Evolutionary conservation across 2,797 vertebrate genomes (phyloP).

Genomic region (Perodicticus potto): DNA sequence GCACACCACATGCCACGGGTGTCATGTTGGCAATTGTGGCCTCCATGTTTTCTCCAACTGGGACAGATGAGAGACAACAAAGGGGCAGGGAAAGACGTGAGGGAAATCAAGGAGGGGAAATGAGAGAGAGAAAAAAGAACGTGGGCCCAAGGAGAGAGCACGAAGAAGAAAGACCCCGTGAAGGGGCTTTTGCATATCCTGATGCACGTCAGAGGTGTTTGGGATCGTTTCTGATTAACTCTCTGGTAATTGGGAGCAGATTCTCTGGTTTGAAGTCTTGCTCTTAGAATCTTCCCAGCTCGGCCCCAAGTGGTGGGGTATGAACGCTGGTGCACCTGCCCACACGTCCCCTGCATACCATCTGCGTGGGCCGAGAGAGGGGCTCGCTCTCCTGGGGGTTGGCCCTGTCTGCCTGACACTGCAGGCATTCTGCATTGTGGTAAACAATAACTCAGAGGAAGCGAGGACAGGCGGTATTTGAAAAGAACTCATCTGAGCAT

Average conservation of each 20-base stretch:
- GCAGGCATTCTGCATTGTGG: not conserved
- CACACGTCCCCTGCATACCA: fast-evolving
- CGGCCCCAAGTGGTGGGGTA: too few species aligned
- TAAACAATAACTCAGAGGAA: not conserved
- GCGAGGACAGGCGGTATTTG: not conserved
- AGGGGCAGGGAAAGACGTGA: not conserved
- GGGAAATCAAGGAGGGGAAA: not conserved
- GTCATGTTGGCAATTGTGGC: not conserved
- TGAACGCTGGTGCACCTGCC: fast-evolving
- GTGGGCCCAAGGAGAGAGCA: not conserved
- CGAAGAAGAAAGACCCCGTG: not conserved
- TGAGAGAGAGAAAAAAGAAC: too few species aligned
- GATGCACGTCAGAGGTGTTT: fast-evolving
- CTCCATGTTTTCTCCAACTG: not conserved
- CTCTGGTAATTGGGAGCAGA: not conserved
- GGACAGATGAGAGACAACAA: not conserved
- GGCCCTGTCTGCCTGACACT: not conserved
- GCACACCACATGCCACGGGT: too few species aligned
- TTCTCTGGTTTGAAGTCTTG: not conserved
- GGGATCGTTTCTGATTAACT: not conserved
- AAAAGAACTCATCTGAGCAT: not conserved
- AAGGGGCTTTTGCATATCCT: not conserved
- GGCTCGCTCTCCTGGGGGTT: fast-evolving
- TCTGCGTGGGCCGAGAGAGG: not conserved
- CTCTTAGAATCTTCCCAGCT: not conserved